These are phyloP conservation scores for Pediacus dermestoides DNA, from an alignment of 2,888 invertebrate species.

Conservation along the genomic window DNA sequence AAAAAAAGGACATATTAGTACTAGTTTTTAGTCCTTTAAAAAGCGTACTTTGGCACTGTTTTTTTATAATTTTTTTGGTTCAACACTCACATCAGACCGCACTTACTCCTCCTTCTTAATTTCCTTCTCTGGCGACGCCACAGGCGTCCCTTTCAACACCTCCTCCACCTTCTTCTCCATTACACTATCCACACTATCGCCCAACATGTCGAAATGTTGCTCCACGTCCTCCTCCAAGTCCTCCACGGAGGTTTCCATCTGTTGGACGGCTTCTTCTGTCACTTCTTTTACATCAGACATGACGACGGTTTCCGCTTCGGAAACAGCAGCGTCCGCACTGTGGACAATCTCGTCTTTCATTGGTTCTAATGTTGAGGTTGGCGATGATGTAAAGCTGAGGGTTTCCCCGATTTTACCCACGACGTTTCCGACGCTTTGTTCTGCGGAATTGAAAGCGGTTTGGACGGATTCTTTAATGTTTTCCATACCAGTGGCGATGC, in stretches of 20 bases:
- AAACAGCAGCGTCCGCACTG: constrained; percentile 39
- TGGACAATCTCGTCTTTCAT: constrained; percentile 33
- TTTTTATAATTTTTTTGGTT: no score
- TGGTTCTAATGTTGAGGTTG: constrained; percentile 26
- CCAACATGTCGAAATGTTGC: constrained; percentile 32
- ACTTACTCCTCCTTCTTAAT: constrained; percentile 44
- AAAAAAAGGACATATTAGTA: no score
- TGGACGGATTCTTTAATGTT: constrained; percentile 43
- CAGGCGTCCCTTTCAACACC: constrained; percentile 29
- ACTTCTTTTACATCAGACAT: constrained; percentile 39
- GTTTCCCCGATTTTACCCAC: constrained; percentile 44
- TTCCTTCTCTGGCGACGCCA: constrained; percentile 31
- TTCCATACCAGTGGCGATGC: constrained; percentile 38
- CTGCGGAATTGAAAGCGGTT: constrained; percentile 40
- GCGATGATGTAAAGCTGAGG: constrained; percentile 34
- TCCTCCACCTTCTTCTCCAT: constrained; percentile 34
- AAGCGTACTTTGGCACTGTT: no score
- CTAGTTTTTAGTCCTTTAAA: no score
- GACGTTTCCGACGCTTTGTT: constrained; percentile 40
- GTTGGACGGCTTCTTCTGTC: constrained; percentile 23
- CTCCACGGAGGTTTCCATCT: constrained; percentile 17
- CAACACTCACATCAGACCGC: constrained; percentile 45
- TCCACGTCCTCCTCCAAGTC: constrained; percentile 37
- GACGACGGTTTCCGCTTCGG: constrained; percentile 44
- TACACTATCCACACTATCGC: constrained; percentile 32